phyloP scores from a whole-genome alignment of 1,140 invertebrate species.

The Scylla paramamosain region DNA sequence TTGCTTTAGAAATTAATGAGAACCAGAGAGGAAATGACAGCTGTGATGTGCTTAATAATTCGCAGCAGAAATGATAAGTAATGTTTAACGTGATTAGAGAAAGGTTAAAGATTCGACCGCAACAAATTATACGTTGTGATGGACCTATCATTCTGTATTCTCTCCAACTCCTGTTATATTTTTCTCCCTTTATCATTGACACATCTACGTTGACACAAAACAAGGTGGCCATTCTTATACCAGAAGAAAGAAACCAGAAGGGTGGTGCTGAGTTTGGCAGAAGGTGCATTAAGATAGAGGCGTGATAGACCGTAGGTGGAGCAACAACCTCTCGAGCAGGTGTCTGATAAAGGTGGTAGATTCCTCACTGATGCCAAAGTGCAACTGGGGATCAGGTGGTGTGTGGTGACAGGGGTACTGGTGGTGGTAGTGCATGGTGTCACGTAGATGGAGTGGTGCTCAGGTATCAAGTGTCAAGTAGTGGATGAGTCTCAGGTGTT shows the following conservation, averaged over 20 bases:
- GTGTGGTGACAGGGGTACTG: not conserved
- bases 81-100: not conserved
- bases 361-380: not conserved
- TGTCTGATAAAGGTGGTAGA: not conserved
- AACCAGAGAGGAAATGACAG: not conserved
- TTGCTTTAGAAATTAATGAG: not conserved
- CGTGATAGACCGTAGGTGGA: not conserved
- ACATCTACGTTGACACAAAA: not conserved
- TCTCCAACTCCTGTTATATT: too few relatives aligned
- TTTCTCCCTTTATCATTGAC: not conserved
- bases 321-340: not conserved
- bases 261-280: not conserved
- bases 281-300: not conserved
- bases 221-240: not conserved
- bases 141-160: too few relatives aligned
- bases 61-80: not conserved
- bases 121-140: too few relatives aligned
- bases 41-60: not conserved
- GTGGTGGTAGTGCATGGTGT: not conserved
- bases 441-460: slow-evolving; percentile 7
- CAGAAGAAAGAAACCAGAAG: too few relatives aligned
- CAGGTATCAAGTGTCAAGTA: slow-evolving; percentile 1
- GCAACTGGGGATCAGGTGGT: not conserved
- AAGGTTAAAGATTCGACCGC: too few relatives aligned
- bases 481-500: not conserved